Base-by-base conservation (phyloP, 1,140 invertebrate genomes). In the Mesaphorura yosii region DNA sequence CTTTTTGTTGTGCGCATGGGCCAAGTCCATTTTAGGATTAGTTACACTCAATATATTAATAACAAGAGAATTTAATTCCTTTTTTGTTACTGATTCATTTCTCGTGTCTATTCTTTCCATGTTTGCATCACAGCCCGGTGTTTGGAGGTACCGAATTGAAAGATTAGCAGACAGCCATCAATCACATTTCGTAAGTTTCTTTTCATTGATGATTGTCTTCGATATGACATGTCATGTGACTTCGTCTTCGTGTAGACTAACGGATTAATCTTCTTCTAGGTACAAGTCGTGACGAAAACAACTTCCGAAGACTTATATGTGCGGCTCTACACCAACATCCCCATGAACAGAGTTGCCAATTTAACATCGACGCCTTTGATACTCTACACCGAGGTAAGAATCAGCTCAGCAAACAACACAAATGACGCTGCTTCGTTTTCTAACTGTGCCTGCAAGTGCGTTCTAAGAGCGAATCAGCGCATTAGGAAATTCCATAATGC, bases 111-210 rank as follows among this genome's bases (percentile, higher is more conserved):
- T n/a, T n/a, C n/a, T n/a, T n/a, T n/a, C n/a, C n/a, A n/a, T n/a
- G n/a, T n/a, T n/a, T n/a, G n/a, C n/a, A n/a, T 69, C 68, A 37
- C 60, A 74, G 69, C 71, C 70, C 52, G 76, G 76, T 23, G 73
- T 74, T 6, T 78, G 76, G 76, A 71, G 71, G 1, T 78, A 78
- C 62, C 69, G 67, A 25, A 74, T 78, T 31, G 75, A 78, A 65
- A 67, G 73, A 14, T 72, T 73, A 57, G 62, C 69, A 20, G 75
- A 76, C 37, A 75, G 72, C 58, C 76, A 75, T 23, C 76, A 78
- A 64, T 74, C 75, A 26, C 75, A 76, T 63, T 75, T 70, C 55
- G 67, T n/a, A n/a, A n/a, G n/a, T n/a, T n/a, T n/a, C n/a, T n/a
- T n/a, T n/a, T 76, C 10, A 48, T 29, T 47, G 25, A 47, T 34